Evolutionary conservation across 2,797 vertebrate genomes (phyloP), one percentile per base, ranked within the genome.

Genomic region (Meriones psammophilus): DNA sequence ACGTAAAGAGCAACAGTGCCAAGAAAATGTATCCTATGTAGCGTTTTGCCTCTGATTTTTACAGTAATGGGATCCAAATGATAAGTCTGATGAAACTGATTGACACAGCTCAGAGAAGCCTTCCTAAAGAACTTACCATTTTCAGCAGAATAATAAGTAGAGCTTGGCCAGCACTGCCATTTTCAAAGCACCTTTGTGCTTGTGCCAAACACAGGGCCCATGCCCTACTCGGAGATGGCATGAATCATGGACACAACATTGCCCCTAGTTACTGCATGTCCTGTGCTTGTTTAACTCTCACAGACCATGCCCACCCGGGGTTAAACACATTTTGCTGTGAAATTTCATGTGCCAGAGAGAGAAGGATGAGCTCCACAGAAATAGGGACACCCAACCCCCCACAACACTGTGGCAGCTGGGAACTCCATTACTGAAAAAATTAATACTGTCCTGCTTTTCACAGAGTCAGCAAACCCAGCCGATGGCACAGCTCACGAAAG

Each of bases 41-140:
- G 13, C 68, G 42, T 78, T 94, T 86, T 91, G 46, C 50, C 73
- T 88, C 94, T 88, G 54, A 76, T n/a, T 46, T 94, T 86, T 66
- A 81, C 12, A 86, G 56, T 60, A 66, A 54, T 68, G 77, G 28
- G 4, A 26, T 30, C 24, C 89, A 42, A 92, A 71, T 50, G 69
- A 33, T 24, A 58, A n/a, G 33, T 62, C 14, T 42, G 20, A 86
- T 78, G 3, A 92, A 68, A 89, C 33, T 9, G 50, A n/a, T 17
- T 73, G n/a, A 79, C 26, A 20, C 13, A 7, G 22, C 24, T 64
- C 86, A 2, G 7, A 13, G 24, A 62, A 68, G 71, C 30, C 9
- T 91, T 89, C 39, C 10, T 71, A 50, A 95, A 92, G 71, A 54
- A 73, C 26, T 6, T 73, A 24, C 2, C 36, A 56, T 89, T 74